phyloP scores from a whole-genome alignment of 1,140 invertebrate genomes.

The Leptinotarsa texana region DNA sequence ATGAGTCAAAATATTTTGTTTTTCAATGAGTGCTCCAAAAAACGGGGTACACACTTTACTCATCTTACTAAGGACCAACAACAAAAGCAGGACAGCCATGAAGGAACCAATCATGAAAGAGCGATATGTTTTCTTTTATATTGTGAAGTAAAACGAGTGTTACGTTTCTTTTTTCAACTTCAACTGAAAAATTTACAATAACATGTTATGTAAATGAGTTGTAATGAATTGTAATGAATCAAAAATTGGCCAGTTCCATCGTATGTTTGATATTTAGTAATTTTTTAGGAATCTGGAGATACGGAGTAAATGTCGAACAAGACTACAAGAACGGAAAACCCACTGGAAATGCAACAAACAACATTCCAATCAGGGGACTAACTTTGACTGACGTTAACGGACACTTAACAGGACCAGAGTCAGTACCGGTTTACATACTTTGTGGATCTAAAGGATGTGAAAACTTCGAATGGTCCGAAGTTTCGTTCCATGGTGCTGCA shows the following conservation, averaged over 20 bases:
- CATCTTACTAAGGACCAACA: no score
- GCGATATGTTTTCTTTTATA: no score
- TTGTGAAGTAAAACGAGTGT: no score
- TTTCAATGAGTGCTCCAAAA: background rate
- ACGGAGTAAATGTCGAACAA: constrained; percentile 34
- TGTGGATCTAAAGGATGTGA: constrained; percentile 26
- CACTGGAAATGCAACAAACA: constrained; percentile 21
- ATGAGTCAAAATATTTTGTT: background rate
- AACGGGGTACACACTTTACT: no score
- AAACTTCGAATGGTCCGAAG: constrained; percentile 23
- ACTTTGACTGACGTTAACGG: constrained; percentile 26
- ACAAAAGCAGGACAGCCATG: no score
- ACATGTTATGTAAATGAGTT: no score
- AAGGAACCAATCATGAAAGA: no score
- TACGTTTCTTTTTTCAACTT: no score
- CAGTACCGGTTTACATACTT: constrained; percentile 27
- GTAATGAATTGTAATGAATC: no score
- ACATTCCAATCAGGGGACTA: constrained; percentile 32
- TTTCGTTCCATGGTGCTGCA: constrained; percentile 16
- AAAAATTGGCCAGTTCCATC: background rate
- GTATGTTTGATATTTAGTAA: background rate
- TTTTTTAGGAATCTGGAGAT: constrained; percentile 28
- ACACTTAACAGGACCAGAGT: background rate
- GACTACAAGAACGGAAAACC: constrained; percentile 29
- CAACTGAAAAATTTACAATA: no score